These are phyloP conservation scores for Anoplolepis gracilipes DNA, from an alignment of 1,140 invertebrate genomes.

Conservation along the genomic window DNA sequence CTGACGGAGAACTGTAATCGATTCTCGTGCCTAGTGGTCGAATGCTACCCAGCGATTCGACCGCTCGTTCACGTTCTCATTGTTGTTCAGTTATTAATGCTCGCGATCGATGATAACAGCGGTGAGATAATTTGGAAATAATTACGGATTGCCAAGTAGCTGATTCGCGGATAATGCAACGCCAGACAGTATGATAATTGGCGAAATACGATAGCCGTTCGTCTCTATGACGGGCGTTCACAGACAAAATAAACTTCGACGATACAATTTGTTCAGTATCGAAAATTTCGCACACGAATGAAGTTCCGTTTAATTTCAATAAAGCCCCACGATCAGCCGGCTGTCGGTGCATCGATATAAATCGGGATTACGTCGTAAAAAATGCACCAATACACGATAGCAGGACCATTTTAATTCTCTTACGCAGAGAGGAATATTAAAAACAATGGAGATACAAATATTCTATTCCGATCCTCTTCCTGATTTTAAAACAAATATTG, in stretches of 20 bases:
- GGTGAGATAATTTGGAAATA: conserved; percentile 51
- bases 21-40: not conserved
- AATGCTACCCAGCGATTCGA: not conserved
- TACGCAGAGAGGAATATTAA: not conserved
- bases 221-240: conserved; percentile 12
- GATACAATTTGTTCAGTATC: conserved; percentile 36
- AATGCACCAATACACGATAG: conserved; percentile 11
- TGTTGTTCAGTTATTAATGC: conserved; percentile 55
- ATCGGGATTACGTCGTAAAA: conserved; percentile 54
- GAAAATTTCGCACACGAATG: conserved; percentile 55
- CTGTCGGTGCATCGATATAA: conserved; percentile 36
- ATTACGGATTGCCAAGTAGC: conserved; percentile 49
- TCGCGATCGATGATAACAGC: conserved; percentile 39
- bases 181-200: conserved; percentile 37
- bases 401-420: conserved; percentile 26
- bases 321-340: conserved; percentile 29
- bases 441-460: conserved; percentile 45
- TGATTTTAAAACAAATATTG: conserved; percentile 26
- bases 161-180: conserved; percentile 49
- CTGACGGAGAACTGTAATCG: conserved; percentile 35
- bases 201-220: conserved; percentile 46
- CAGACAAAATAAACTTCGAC: conserved; percentile 45
- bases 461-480: not conserved
- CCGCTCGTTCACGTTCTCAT: conserved; percentile 20
- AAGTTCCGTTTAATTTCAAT: conserved; percentile 61